A percentile compares a stretch with the other conserved stretches of the same genome.
These are phyloP conservation scores for Gadus macrocephalus DNA, from an alignment of 2,113 vertebrate genomes.

Conservation along the genomic window DNA sequence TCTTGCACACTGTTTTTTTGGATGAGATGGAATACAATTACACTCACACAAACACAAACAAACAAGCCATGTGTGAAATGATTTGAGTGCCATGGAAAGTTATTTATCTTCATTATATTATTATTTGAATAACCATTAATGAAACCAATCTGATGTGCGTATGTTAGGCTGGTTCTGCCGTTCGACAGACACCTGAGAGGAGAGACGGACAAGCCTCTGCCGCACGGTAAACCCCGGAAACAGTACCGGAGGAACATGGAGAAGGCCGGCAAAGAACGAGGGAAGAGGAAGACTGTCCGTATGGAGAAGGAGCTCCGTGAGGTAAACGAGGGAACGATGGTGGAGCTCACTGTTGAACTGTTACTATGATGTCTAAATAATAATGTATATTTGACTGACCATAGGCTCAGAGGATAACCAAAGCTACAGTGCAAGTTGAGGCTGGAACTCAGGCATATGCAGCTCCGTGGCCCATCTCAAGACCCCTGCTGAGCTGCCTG, in stretches of 20 bases:
- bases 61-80: neutral
- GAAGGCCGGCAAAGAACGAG: slow-evolving; percentile 60
- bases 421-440: slow-evolving; percentile 40
- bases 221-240: slow-evolving; percentile 83
- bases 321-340: slow-evolving; percentile 42
- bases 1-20: too few species aligned
- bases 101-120: neutral
- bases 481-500: slow-evolving; percentile 28
- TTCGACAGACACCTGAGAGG: slow-evolving; percentile 89
- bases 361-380: neutral
- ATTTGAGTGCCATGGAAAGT: neutral
- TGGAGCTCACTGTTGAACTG: neutral
- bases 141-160: neutral
- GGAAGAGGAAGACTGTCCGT: slow-evolving; percentile 68
- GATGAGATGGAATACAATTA: neutral
- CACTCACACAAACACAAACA: too few species aligned
- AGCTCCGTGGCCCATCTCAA: slow-evolving; percentile 51
- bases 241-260: slow-evolving; percentile 82
- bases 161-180: slow-evolving; percentile 84
- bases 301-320: slow-evolving; percentile 67
- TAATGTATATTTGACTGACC: slow-evolving; percentile 25
- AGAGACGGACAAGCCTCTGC: slow-evolving; percentile 89
- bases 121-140: too few species aligned
- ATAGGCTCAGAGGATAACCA: slow-evolving; percentile 41
- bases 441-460: slow-evolving; percentile 41